Evolutionary conservation across 2,113 vertebrate genomes (phyloP).

Genomic region (Meles meles): DNA sequence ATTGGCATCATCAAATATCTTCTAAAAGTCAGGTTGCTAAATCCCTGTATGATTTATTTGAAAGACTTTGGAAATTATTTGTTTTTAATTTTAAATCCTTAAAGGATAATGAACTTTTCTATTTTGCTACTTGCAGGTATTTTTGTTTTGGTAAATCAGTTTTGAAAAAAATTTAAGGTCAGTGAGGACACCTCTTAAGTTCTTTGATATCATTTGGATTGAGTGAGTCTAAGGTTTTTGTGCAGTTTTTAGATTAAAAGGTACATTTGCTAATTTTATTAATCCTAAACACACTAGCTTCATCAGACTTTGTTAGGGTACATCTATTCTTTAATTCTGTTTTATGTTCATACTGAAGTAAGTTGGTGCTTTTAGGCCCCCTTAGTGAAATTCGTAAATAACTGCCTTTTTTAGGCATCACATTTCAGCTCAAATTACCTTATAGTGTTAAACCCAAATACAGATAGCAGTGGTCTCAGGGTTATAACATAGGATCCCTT

Average conservation of each 20-base stretch:
- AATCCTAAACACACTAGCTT: not conserved
- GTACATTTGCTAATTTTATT: not conserved
- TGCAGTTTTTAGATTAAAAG: slow-evolving; percentile 1
- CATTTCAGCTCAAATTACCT: not conserved
- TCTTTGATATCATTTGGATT: slow-evolving; percentile 6
- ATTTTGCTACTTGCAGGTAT: not conserved
- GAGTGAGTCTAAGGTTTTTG: not conserved
- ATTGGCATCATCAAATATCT: not conserved
- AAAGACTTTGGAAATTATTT: slow-evolving; percentile 12
- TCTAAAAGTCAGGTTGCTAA: not conserved
- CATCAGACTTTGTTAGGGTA: not conserved
- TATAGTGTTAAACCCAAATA: not conserved
- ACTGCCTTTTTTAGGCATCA: not conserved
- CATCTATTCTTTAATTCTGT: slow-evolving; percentile 8
- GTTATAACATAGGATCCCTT: not conserved
- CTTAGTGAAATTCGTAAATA: slow-evolving; percentile 26
- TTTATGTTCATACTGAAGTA: not conserved
- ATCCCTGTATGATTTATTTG: slow-evolving; percentile 21
- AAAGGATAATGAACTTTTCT: slow-evolving; percentile 2
- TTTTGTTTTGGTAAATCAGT: slow-evolving; percentile 26
- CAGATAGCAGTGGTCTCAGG: not conserved
- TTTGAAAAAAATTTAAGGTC: slow-evolving; percentile 38
- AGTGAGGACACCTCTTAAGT: not conserved
- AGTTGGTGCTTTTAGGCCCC: not conserved
- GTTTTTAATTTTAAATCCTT: slow-evolving; percentile 17